Evolutionary conservation across 2,888 invertebrate species (phyloP).

Genomic region (Eristalinus sepulchralis): DNA sequence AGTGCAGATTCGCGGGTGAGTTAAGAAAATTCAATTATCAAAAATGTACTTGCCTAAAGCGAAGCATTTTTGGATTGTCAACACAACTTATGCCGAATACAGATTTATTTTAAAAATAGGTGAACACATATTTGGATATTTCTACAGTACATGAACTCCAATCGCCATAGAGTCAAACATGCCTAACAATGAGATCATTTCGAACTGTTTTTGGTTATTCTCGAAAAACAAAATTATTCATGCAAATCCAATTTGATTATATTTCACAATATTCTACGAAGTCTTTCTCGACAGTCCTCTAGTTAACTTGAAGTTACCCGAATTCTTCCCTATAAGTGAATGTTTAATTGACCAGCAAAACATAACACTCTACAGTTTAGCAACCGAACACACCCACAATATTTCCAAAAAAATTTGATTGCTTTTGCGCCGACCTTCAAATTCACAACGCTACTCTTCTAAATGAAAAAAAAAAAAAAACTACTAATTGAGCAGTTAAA

Average conservation of each 20-base stretch:
- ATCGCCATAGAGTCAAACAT: not conserved
- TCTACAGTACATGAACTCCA: no score
- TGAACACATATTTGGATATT: no score
- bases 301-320: not conserved
- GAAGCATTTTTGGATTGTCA: no score
- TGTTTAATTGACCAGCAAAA: slow-evolving; percentile 23
- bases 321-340: slow-evolving; percentile 7
- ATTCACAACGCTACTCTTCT: not conserved
- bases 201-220: not conserved
- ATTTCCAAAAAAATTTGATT: not conserved
- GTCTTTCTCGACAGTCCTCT: not conserved
- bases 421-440: not conserved
- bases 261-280: not conserved
- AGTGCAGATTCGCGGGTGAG: no score
- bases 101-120: no score
- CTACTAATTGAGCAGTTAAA: not conserved
- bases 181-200: not conserved
- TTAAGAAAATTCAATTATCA: no score
- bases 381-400: not conserved
- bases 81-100: no score
- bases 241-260: not conserved
- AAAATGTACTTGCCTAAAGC: no score
- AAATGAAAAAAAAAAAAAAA: no score
- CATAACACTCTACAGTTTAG: not conserved
- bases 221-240: not conserved